Evolutionary conservation across 2,888 invertebrate genomes (phyloP).

Genomic region (Acronicta leporina): DNA sequence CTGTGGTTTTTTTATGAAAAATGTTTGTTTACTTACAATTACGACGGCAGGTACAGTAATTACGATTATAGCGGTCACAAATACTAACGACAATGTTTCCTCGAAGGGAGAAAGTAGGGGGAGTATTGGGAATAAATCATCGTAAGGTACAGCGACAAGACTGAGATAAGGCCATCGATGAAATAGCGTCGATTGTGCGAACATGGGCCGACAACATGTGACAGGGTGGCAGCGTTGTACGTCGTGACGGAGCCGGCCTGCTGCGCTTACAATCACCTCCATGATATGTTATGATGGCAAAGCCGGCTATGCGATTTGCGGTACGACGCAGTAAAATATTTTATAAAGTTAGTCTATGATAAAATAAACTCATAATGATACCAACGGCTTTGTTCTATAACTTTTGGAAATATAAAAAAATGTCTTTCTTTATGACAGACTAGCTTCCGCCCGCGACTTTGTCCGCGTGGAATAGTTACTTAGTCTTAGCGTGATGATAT

Average conservation of each 20-base stretch:
- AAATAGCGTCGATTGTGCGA: conserved; percentile 75
- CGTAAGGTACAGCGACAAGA: conserved; percentile 71
- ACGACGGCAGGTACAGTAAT: conserved; percentile 53
- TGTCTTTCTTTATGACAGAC: too few species aligned
- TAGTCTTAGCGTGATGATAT: too few species aligned
- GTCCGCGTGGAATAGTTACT: too few species aligned
- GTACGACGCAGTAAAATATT: background rate
- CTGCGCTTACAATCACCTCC: conserved; percentile 60
- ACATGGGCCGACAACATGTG: conserved; percentile 73
- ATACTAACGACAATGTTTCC: conserved; percentile 75
- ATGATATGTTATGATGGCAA: conserved; percentile 41
- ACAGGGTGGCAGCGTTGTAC: conserved; percentile 66
- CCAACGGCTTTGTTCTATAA: too few species aligned
- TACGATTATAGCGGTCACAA: conserved; percentile 72
- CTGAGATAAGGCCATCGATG: conserved; percentile 79
- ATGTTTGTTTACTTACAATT: conserved; percentile 53
- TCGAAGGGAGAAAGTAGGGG: conserved; percentile 77
- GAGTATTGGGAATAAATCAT: conserved; percentile 80
- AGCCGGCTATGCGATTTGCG: conserved; percentile 10
- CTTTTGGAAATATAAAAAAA: too few species aligned
- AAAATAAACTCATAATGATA: too few species aligned
- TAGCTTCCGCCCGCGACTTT: too few species aligned
- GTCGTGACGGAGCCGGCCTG: conserved; percentile 65
- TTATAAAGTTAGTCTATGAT: too few species aligned
- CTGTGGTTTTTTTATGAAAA: conserved; percentile 45